phyloP scores from a whole-genome alignment of 2,797 vertebrate species.

The Parotocinclus haroldoi region DNA sequence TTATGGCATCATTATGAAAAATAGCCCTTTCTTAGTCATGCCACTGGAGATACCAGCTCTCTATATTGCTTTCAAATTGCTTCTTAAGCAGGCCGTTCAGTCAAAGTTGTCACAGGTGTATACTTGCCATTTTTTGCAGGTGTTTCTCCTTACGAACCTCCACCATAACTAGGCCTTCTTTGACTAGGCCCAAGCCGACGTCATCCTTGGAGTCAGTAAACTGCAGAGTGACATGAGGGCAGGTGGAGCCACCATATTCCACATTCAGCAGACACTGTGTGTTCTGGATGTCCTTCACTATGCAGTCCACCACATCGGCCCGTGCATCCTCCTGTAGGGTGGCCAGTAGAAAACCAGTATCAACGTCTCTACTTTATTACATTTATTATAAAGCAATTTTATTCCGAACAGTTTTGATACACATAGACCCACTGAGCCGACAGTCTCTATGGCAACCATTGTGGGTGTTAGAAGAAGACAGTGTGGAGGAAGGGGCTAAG shows the following conservation, averaged over 20 bases:
- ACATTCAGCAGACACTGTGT: constrained; percentile 93
- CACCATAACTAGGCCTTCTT: constrained; percentile 95
- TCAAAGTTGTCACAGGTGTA: neutral
- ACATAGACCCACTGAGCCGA: constrained; percentile 33
- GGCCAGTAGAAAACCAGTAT: neutral
- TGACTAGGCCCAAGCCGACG: constrained; percentile 90
- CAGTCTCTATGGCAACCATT: constrained; percentile 77
- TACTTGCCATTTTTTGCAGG: constrained; percentile 84
- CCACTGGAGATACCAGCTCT: no score
- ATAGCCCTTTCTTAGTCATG: no score
- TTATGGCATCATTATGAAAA: no score
- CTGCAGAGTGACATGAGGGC: constrained; percentile 87
- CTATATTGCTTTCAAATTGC: no score
- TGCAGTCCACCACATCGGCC: constrained; percentile 89
- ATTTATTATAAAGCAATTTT: no score
- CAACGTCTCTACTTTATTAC: no score
- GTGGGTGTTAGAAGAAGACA: constrained; percentile 57
- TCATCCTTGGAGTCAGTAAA: constrained; percentile 90
- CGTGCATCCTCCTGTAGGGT: constrained; percentile 83
- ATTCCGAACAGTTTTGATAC: no score
- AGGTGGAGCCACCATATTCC: constrained; percentile 79
- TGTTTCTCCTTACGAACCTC: constrained; percentile 90
- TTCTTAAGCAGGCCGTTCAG: no score
- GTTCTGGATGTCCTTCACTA: constrained; percentile 94
- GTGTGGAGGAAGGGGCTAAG: constrained; percentile 1